Base-by-base conservation (phyloP, 92 coral and sea anemone species). In the Epizoanthus scotinus region DNA sequence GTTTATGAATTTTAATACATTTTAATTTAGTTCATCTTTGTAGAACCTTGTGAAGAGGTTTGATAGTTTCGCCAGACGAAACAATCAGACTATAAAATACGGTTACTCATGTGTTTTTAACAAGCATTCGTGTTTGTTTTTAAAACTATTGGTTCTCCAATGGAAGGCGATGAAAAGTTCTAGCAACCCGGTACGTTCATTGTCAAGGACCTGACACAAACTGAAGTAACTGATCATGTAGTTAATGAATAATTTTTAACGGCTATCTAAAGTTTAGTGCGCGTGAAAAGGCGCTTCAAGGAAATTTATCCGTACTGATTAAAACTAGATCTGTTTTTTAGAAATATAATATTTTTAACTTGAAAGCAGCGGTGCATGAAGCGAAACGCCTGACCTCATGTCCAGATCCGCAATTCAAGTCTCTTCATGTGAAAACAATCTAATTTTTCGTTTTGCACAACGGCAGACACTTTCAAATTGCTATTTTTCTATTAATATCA, bases 381-480 rank as follows among this genome's bases (percentile, higher is more conserved):
- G 55, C 52, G 47, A 68, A 68, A 68, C 73, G 47, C 19, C 7
- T 67, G 54, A 68, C 73, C 42, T 68, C 40, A 68, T 68, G 53
- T 17, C 10, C 14, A 47, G 52, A 0, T 2, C 52, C 15, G 52
- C 52, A 47, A 52, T 17, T 13, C 73, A 28, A 52, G 2, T 47
- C 15, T 47, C 52, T 47, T 47, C 52, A 8, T 44, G 10, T 44
- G 7, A 38, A 38, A 0, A 44, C 10, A 44, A 12, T 44, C 52
- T 8, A 9, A 9, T 44, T 13, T 44, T 2, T 8, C 52, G 14
- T 44, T 42, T 44, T 44, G 52, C 10, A 44, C 15, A 47, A 9
- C 52, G 15, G 52, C 52, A 10, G 52, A 47, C 52, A 47, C 52
- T 47, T 47, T 13, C 52, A 47, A 47, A 12, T 47, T 47, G 52